These are phyloP conservation scores for Dallia pectoralis DNA, from an alignment of 2,797 vertebrate genomes.

Conservation along the genomic window DNA sequence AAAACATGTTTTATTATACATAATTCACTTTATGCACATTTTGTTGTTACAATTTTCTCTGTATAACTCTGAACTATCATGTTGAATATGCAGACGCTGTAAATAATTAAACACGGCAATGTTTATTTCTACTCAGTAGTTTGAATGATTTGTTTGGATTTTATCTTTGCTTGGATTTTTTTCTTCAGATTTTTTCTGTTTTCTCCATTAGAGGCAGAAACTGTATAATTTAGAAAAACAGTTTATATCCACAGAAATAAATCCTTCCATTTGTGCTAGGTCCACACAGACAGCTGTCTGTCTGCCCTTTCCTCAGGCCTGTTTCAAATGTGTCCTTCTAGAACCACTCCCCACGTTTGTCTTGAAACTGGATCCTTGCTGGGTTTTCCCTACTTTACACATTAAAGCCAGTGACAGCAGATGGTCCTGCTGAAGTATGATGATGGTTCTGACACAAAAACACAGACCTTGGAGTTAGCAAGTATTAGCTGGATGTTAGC, in stretches of 20 bases:
- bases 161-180: slow-evolving; percentile 78
- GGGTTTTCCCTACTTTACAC: slow-evolving; percentile 63
- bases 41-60: slow-evolving; percentile 72
- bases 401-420: slow-evolving; percentile 70
- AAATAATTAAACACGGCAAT: slow-evolving; percentile 80
- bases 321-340: slow-evolving; percentile 11
- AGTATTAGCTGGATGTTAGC: too few species aligned
- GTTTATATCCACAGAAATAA: slow-evolving; percentile 49
- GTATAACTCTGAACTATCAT: slow-evolving; percentile 67
- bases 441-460: slow-evolving; percentile 40
- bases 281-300: slow-evolving; percentile 12
- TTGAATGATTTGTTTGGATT: slow-evolving; percentile 79
- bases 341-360: slow-evolving; percentile 58
- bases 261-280: slow-evolving; percentile 29
- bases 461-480: background rate
- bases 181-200: slow-evolving; percentile 52
- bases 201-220: slow-evolving; percentile 53
- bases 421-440: slow-evolving; percentile 40
- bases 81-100: slow-evolving; percentile 78
- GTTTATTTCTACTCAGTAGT: slow-evolving; percentile 68
- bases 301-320: slow-evolving; percentile 27
- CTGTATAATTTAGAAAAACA: slow-evolving; percentile 59
- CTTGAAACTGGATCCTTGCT: slow-evolving; percentile 70
- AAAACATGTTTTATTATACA: slow-evolving; percentile 77
- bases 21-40: slow-evolving; percentile 80